Base-by-base conservation (phyloP, 64 coral and sea anemone species). In the Cladopsammia gracilis region DNA sequence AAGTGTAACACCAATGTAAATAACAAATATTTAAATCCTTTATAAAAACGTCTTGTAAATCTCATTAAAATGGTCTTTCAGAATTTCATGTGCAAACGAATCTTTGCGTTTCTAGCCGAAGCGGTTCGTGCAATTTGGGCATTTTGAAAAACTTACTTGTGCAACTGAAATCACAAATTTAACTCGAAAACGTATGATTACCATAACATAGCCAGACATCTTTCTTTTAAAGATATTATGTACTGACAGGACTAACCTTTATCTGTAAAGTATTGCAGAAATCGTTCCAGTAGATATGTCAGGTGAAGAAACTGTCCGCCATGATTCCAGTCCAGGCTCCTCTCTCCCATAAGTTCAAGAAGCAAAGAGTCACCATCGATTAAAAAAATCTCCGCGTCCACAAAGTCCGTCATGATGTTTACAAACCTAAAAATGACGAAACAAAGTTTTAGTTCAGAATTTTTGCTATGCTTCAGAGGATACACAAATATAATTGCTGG, bases 361-460 rank as follows among this genome's bases (percentile, higher is more conserved):
- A 96, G 85, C 49, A 96, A 68, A 5, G 94, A 96, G 65, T 96
- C 94, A 12, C 94, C 84, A 92, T 96, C 94, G 60, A 96, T 65
- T 25, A 96, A 23, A 56, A 96, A 96, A 24, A 96, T 96, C 19
- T 96, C 89, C 0, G 94, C 94, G 66, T 96, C 90, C 13, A 79
- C 54, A 54, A 96, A 96, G 48, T 96, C 94, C 25, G 89, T 88
- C 90, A 92, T 79, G 12, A 96, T 54, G 26, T 96, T 96, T 6
- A 84, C 4, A 6, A 7, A 1, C 80, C 80, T 84, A 19, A 11
- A 24, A 59, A 44, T 34, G 34, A 18, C 25, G 18, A 46, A 58
- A 59, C 70, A 72, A 72, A n/a, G 4, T 13, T 34, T 34, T 34
- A 34, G 34, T 34, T 34, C 34, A 34, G 34, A 34, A 34, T 34